phyloP scores from a whole-genome alignment of 1,140 invertebrate species.

The Trichogramma pretiosum region DNA sequence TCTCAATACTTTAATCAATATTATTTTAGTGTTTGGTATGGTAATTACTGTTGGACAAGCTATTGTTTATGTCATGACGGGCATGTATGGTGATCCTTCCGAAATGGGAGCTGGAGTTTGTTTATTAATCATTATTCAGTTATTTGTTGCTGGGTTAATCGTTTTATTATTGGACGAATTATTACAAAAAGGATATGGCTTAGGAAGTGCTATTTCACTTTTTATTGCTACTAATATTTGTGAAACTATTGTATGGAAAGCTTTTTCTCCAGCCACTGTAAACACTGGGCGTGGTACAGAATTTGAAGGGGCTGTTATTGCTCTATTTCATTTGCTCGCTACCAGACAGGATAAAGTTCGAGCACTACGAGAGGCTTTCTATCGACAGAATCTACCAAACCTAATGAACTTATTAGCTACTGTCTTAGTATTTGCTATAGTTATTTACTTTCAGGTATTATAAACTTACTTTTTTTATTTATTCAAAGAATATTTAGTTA shows the following conservation, averaged over 20 bases:
- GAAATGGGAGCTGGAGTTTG: slow-evolving; percentile 99
- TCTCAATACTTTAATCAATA: slow-evolving; percentile 9
- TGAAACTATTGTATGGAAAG: slow-evolving; percentile 99
- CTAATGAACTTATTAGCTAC: slow-evolving; percentile 98
- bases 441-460: slow-evolving; percentile 96
- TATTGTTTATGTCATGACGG: slow-evolving; percentile 99
- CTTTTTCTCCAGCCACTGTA: slow-evolving; percentile 97
- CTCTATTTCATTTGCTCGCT: slow-evolving; percentile 92
- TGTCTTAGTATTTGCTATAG: slow-evolving; percentile 95
- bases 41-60: slow-evolving; percentile 99
- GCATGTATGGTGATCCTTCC: slow-evolving; percentile 97
- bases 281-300: slow-evolving; percentile 96
- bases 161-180: slow-evolving; percentile 95
- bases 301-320: slow-evolving; percentile 97
- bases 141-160: slow-evolving; percentile 97
- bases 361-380: slow-evolving; percentile 95
- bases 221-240: slow-evolving; percentile 99
- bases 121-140: slow-evolving; percentile 94
- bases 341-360: slow-evolving; percentile 97
- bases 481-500: slow-evolving; percentile 3
- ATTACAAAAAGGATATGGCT: slow-evolving; percentile 91
- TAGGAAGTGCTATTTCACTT: slow-evolving; percentile 97
- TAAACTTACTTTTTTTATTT: neutral
- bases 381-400: slow-evolving; percentile 97
- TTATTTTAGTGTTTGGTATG: slow-evolving; percentile 88